Conservation (phyloP, 1,140 invertebrate species). For the Periplaneta americana region DNA sequence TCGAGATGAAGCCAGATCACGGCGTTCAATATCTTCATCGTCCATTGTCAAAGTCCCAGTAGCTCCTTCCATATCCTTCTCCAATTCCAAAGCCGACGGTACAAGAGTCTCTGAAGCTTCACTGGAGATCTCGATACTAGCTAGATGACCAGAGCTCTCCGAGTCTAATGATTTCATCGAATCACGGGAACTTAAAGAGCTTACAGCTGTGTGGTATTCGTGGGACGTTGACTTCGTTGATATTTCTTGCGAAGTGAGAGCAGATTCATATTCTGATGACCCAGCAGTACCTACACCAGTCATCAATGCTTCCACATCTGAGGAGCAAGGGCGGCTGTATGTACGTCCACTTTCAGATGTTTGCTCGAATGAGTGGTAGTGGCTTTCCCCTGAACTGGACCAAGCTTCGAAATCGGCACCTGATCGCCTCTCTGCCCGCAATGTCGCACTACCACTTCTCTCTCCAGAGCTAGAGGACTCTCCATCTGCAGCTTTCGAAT, state of each 20-base stretch:
- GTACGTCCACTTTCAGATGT: constrained; percentile 53
- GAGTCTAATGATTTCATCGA: constrained; percentile 86
- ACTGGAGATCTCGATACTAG: constrained; percentile 76
- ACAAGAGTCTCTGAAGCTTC: constrained; percentile 87
- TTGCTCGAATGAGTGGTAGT: constrained; percentile 83
- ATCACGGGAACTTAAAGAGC: constrained; percentile 76
- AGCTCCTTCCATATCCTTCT: constrained; percentile 34
- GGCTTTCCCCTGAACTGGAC: constrained; percentile 85
- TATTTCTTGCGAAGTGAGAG: constrained; percentile 68
- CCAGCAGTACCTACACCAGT: constrained; percentile 42
- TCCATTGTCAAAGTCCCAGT: constrained; percentile 26
- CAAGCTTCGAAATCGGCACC: constrained; percentile 63
- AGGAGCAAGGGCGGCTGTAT: constrained; percentile 75
- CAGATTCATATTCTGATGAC: constrained; percentile 85
- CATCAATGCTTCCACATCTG: constrained; percentile 73
- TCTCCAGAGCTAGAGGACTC: constrained; percentile 1
- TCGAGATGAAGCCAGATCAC: neutral
- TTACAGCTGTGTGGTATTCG: constrained; percentile 79
- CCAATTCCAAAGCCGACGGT: constrained; percentile 56
- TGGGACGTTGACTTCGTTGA: constrained; percentile 69
- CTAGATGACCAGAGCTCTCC: constrained; percentile 80
- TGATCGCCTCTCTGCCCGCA: constrained; percentile 50
- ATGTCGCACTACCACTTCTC: constrained; percentile 34
- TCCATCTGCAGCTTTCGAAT: neutral
- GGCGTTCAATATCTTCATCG: constrained; percentile 34